Evolutionary conservation across 2,797 vertebrate species (phyloP).

Genomic region (Emys orbicularis): DNA sequence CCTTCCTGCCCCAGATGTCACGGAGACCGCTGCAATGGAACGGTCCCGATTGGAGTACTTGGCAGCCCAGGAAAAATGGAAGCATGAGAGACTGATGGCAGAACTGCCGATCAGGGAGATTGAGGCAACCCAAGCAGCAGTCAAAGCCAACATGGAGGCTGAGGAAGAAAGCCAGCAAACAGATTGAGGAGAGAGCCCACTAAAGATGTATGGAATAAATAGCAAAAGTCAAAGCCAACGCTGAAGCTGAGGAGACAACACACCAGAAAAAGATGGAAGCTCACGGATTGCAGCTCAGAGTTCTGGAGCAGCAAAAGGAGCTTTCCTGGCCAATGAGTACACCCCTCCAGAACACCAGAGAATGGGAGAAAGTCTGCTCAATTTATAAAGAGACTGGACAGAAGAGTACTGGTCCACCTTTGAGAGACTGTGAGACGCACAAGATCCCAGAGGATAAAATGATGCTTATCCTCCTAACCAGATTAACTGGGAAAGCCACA

Average conservation of each 20-base stretch:
- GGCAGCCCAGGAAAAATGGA: too few relatives aligned
- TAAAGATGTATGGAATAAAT: not conserved
- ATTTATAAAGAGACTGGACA: not conserved
- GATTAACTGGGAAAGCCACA: not conserved
- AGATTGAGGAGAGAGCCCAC: too few relatives aligned
- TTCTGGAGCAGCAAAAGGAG: not conserved
- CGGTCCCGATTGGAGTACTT: too few relatives aligned
- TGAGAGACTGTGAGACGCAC: not conserved
- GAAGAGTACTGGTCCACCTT: not conserved
- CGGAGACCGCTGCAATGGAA: too few relatives aligned
- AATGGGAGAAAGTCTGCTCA: not conserved
- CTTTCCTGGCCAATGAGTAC: not conserved
- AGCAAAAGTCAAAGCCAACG: not conserved
- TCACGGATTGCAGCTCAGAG: not conserved
- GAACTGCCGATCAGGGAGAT: too few relatives aligned
- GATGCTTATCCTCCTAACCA: not conserved
- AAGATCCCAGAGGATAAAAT: not conserved
- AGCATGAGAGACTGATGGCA: too few relatives aligned
- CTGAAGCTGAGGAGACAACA: not conserved
- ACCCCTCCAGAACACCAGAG: not conserved
- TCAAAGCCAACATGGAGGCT: too few relatives aligned
- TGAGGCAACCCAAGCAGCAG: too few relatives aligned
- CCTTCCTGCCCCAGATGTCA: too few relatives aligned
- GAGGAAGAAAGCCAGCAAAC: too few relatives aligned
- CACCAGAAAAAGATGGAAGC: not conserved